Base-by-base conservation (phyloP, 2,888 invertebrate genomes). In the Erpobdella octoculata region DNA sequence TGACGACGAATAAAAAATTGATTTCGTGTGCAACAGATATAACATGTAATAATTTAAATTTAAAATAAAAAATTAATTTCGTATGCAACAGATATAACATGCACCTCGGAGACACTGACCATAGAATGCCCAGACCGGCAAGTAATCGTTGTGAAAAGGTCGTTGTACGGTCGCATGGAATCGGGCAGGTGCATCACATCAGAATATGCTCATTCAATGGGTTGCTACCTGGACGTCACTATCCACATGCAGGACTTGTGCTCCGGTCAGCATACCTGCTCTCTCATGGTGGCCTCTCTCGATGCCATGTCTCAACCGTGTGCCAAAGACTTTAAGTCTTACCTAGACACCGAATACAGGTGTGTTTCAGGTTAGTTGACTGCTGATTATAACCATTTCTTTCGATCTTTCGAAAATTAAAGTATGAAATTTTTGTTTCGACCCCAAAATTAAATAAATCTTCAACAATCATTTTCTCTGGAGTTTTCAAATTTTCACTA, bases 301-400 rank as follows among this genome's bases (percentile, higher is more conserved):
- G 75, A 75, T 67, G 69, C 68, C 37, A 68, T 75, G 9, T 74
- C 74, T 28, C 75, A 75, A 59, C 75, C 75, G 15, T 75, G 75
- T 62, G 72, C 70, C 58, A 75, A 74, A 71, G 75, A 75, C 70
- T 74, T 75, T 73, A 75, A 75, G 38, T 70, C 74, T 31, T 75
- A 74, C 72, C 72, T 75, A 35, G 74, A 75, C 31, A 73, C 71
- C 69, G 64, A 69, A 28, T 71, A 75, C 71, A 33, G 70, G 35
- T 75, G 75, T 33, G 71, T 73, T 31, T 37, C 64, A 37, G 74
- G 75, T 75, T 38, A 25, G 48, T 5, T 25, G n/a, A n/a, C n/a
- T n/a, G n/a, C n/a, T n/a, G n/a, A n/a, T n/a, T n/a, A n/a, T n/a
- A n/a, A n/a, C n/a, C n/a, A n/a, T n/a, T n/a, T n/a, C n/a, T n/a